Base-by-base conservation (phyloP, 2,888 invertebrate genomes). In the Unio delphinus region DNA sequence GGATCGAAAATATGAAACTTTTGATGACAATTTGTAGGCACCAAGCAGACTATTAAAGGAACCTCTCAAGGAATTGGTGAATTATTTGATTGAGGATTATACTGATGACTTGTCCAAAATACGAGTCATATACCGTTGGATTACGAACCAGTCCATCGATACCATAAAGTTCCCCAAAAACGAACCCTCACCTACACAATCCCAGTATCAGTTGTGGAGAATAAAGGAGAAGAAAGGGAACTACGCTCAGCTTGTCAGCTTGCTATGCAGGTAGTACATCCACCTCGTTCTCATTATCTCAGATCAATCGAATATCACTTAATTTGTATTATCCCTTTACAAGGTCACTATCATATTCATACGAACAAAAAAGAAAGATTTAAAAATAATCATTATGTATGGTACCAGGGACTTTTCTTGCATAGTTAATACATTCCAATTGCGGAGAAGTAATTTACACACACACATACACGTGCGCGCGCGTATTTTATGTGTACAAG, bases 181-280 rank as follows among this genome's bases (percentile, higher is more conserved):
- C n/a, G 72, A 82, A 63, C 87, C 87, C 0, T 76, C 78, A 26
- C 78, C 80, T 45, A 77, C 77, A 54, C 83, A 83, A 8, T 84
- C 86, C 0, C 67, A 83, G 56, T 84, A 82, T 63, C 84, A 86
- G 65, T 73, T 87, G 55, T 83, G 86, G 80, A 72, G 83, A 66
- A 87, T 88, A 26, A 80, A 83, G 65, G 79, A 83, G 72, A 73
- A 81, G 67, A 84, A 86, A 74, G 86, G 85, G 3, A 87, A 85
- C 72, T 86, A 86, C 72, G 86, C 88, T 20, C 86, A 88, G 69
- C 78, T 87, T 7, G 78, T 85, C 68, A 80, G 82, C 63, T 74
- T 82, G n/a, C 74, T 87, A 55, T 84, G 84, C 80, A 75, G 83
- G 83, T 86, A 71, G 45, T 45, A 45, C 11, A 11, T 1, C 11